Conservation (phyloP, 2,797 vertebrate species). For the Tangara arthus region DNA sequence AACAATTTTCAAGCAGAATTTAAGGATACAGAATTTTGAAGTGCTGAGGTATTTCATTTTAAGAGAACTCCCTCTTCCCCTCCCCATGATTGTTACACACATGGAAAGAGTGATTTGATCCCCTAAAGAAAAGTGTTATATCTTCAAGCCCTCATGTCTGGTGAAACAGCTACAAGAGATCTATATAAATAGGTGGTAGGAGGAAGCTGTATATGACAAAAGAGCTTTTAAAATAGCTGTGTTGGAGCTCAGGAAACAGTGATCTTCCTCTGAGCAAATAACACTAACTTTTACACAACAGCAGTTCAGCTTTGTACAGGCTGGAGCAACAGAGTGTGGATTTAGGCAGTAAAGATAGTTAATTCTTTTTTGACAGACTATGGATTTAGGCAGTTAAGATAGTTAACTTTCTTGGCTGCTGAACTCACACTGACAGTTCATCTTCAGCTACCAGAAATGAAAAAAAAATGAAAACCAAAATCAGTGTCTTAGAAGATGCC, state of each 20-base stretch:
- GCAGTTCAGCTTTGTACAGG: neutral
- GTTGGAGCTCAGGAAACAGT: neutral
- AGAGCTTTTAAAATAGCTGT: neutral
- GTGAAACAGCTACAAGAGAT: neutral
- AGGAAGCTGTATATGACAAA: neutral
- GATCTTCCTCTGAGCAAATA: neutral
- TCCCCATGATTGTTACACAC: neutral
- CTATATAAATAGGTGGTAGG: neutral
- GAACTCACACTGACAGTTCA: neutral
- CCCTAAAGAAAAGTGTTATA: neutral
- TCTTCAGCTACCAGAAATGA: neutral
- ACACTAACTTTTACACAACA: neutral
- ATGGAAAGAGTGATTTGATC: neutral
- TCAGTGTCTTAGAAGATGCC: neutral
- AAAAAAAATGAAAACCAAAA: neutral
- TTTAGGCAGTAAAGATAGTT: neutral
- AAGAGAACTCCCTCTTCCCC: neutral
- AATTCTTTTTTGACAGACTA: neutral
- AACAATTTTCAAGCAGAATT: neutral
- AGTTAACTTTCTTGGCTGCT: neutral
- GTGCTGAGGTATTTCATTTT: neutral
- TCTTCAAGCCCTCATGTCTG: accelerated
- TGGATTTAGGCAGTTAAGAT: neutral
- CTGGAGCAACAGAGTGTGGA: neutral
- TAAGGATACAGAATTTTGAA: neutral